phyloP scores from a whole-genome alignment of 2,113 vertebrate genomes.

The Grantiella picta region DNA sequence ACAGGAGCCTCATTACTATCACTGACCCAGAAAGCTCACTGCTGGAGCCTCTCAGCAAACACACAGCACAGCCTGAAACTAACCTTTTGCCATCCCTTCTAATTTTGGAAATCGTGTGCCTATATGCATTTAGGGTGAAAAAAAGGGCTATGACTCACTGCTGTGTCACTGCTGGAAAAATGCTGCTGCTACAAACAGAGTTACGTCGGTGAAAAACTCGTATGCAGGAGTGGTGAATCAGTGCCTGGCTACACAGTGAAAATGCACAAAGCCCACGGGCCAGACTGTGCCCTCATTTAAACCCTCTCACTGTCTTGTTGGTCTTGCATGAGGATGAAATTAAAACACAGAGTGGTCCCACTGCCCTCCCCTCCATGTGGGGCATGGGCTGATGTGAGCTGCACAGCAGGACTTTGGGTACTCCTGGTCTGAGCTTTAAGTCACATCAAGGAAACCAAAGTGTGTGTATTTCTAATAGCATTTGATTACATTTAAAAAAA shows the following conservation, averaged over 20 bases:
- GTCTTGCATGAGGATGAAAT: not conserved
- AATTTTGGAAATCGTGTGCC: constrained; percentile 53
- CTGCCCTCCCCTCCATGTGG: not conserved
- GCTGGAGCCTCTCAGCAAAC: not conserved
- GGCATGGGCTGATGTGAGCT: not conserved
- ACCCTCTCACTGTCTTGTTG: not conserved
- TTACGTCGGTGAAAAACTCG: not conserved
- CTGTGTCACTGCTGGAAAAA: constrained; percentile 37
- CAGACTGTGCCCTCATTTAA: not conserved
- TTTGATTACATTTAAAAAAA: not conserved
- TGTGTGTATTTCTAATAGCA: not conserved
- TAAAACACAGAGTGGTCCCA: not conserved
- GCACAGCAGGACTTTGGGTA: accelerated
- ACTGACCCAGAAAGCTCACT: constrained; percentile 15
- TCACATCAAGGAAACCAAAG: not conserved
- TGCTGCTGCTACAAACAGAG: not conserved
- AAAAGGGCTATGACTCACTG: constrained; percentile 22
- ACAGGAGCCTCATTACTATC: not conserved
- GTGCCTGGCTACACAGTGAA: not conserved
- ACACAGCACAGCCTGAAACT: not conserved
- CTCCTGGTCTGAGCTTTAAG: not conserved
- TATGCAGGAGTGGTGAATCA: not conserved
- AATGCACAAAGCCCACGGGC: not conserved
- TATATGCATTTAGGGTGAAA: constrained; percentile 7
- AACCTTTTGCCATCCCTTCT: constrained; percentile 37